Percentiles rank a stretch among this genome's conserved stretches.
phyloP scores from a whole-genome alignment of 2,113 vertebrate species.

The Brachionichthys hirsutus region DNA sequence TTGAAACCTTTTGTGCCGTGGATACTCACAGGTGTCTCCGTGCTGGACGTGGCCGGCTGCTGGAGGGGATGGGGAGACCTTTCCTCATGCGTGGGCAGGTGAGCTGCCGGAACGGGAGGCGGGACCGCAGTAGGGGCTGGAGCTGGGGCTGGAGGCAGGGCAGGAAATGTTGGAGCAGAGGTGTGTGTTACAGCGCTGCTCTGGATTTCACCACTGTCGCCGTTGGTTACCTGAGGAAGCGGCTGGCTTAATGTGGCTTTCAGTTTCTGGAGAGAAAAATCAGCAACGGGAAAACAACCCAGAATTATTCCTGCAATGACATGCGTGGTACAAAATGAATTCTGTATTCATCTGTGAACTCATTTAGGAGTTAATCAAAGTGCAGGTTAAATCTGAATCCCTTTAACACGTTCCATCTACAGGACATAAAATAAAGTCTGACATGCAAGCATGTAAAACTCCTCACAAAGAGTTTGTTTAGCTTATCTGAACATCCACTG shows the following conservation, averaged over 20 bases:
- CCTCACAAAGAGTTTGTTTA: neutral
- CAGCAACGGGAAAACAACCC: constrained; percentile 2
- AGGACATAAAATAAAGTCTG: neutral
- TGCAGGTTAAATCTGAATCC: no score
- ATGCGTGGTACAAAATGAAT: no score
- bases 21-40: constrained; percentile 90
- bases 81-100: constrained; percentile 80
- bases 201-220: constrained; percentile 86
- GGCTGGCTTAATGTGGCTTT: constrained; percentile 92
- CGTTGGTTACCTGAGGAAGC: constrained; percentile 94
- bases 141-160: constrained; percentile 62
- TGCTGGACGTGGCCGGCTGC: constrained; percentile 96
- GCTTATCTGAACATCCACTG: neutral
- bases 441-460: neutral
- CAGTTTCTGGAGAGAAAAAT: constrained; percentile 81
- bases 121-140: constrained; percentile 50
- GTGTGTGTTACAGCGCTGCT: constrained; percentile 78
- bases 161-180: constrained; percentile 63
- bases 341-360: no score
- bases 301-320: neutral
- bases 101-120: constrained; percentile 30
- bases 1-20: no score
- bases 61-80: constrained; percentile 88
- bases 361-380: no score
- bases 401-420: no score